A percentile compares a stretch with the other conserved stretches of the same genome.
phyloP scores from a whole-genome alignment of 92 coral and sea anemone genomes.

The Porites divaricata region DNA sequence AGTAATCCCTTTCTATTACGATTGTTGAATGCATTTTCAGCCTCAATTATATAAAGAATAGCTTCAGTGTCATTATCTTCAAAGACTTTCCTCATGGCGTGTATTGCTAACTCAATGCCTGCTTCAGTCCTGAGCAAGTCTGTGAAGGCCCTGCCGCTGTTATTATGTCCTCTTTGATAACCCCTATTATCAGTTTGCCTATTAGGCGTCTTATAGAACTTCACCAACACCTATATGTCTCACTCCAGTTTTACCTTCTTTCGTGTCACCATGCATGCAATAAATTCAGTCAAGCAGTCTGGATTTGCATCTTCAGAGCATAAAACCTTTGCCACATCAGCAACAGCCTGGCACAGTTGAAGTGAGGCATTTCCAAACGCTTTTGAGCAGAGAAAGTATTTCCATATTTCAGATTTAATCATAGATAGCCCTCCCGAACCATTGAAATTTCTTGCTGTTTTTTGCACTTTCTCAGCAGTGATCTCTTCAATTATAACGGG shows the following conservation, averaged over 20 bases:
- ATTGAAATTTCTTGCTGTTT: constrained; percentile 1
- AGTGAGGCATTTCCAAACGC: constrained; percentile 6
- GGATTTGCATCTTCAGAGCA: constrained; percentile 17
- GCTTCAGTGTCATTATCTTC: constrained; percentile 4
- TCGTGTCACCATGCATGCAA: neutral
- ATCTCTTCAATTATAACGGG: constrained; percentile 5
- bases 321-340: constrained; percentile 20
- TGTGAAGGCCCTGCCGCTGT: constrained; percentile 32
- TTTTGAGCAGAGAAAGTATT: constrained; percentile 12
- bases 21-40: constrained; percentile 48
- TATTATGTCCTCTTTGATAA: constrained; percentile 36
- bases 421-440: constrained; percentile 3
- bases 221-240: constrained; percentile 47
- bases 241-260: constrained; percentile 31
- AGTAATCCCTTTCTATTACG: constrained; percentile 42
- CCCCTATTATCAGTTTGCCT: constrained; percentile 32
- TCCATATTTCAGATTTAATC: neutral
- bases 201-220: constrained; percentile 48
- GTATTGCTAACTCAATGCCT: constrained; percentile 9
- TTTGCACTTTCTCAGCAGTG: constrained; percentile 11
- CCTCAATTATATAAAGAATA: constrained; percentile 20
- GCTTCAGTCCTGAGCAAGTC: constrained; percentile 11
- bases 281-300: no score
- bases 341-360: constrained; percentile 8
- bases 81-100: neutral